These are phyloP conservation scores for Acanthurus tractus DNA, from an alignment of 2,797 vertebrate genomes.

Conservation along the genomic window DNA sequence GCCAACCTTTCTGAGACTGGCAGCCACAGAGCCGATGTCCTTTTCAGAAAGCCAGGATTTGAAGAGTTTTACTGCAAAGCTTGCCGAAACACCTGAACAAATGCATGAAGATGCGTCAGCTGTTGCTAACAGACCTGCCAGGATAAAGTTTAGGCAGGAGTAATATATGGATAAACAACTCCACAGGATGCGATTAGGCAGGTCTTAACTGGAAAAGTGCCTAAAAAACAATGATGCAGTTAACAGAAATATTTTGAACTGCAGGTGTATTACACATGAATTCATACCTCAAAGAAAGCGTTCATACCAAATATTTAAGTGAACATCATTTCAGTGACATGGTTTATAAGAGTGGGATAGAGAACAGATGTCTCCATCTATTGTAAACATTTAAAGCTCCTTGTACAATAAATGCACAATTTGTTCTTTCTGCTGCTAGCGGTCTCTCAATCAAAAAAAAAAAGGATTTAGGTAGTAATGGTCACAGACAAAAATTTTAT, in stretches of 20 bases:
- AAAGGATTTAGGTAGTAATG: too few species aligned
- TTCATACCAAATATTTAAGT: neutral
- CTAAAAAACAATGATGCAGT: conserved; percentile 8
- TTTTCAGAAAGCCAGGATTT: conserved; percentile 98
- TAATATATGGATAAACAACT: conserved; percentile 57
- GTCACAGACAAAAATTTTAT: too few species aligned
- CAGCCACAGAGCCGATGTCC: conserved; percentile 95
- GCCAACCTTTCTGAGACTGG: conserved; percentile 94
- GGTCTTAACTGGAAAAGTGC: conserved; percentile 41
- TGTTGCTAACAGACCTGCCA: conserved; percentile 67
- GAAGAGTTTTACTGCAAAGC: conserved; percentile 97
- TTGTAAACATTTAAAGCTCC: neutral
- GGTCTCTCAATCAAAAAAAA: too few species aligned
- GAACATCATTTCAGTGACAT: neutral
- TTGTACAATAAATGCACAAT: neutral
- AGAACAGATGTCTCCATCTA: neutral
- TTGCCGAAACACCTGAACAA: conserved; percentile 93
- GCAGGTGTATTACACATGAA: conserved; percentile 1
- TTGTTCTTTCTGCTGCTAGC: too few species aligned
- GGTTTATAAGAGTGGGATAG: neutral
- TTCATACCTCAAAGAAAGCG: neutral
- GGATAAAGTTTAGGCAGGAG: conserved; percentile 59
- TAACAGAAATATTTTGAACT: neutral
- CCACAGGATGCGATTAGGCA: conserved; percentile 45
- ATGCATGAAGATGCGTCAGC: conserved; percentile 64